A percentile compares a stretch with the other conserved stretches of the same genome.
These are phyloP conservation scores for Caenorhabditis afra DNA, from an alignment of 2,888 invertebrate genomes.

Conservation along the genomic window DNA sequence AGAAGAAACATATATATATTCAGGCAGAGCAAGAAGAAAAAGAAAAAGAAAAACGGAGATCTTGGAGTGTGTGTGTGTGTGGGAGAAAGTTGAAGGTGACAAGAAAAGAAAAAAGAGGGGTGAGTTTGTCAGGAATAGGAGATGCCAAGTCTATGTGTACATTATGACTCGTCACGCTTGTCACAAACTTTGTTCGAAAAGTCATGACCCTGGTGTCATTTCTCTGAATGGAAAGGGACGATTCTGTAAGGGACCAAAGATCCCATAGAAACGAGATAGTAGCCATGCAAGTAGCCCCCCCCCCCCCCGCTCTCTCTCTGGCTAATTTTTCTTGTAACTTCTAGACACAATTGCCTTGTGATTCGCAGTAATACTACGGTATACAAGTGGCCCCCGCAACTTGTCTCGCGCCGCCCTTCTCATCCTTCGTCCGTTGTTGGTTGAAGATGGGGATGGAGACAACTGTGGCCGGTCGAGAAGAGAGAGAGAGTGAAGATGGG, in stretches of 20 bases:
- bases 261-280: neutral
- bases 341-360: conserved; percentile 34
- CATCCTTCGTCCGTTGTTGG: conserved; percentile 11
- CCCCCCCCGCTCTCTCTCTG: neutral
- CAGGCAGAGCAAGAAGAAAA: neutral
- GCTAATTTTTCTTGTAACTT: neutral
- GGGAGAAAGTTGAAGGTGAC: conserved; percentile 3
- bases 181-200: neutral
- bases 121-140: conserved; percentile 3
- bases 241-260: neutral
- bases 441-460: neutral
- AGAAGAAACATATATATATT: neutral
- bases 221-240: neutral
- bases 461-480: conserved; percentile 20
- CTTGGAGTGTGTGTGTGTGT: neutral
- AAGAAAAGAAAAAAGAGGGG: neutral
- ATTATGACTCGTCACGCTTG: conserved; percentile 6
- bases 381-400: conserved; percentile 56
- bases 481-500: conserved; percentile 4
- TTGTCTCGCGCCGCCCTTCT: conserved; percentile 48
- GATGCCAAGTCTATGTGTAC: conserved; percentile 17
- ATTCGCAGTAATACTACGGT: conserved; percentile 66
- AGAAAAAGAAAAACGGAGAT: neutral
- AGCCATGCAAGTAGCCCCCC: neutral
- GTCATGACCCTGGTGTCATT: conserved; percentile 1